Evolutionary conservation across 2,113 vertebrate genomes (phyloP), one percentile per base, ranked within the genome.

Genomic region (Hippoglossus stenolepis): DNA sequence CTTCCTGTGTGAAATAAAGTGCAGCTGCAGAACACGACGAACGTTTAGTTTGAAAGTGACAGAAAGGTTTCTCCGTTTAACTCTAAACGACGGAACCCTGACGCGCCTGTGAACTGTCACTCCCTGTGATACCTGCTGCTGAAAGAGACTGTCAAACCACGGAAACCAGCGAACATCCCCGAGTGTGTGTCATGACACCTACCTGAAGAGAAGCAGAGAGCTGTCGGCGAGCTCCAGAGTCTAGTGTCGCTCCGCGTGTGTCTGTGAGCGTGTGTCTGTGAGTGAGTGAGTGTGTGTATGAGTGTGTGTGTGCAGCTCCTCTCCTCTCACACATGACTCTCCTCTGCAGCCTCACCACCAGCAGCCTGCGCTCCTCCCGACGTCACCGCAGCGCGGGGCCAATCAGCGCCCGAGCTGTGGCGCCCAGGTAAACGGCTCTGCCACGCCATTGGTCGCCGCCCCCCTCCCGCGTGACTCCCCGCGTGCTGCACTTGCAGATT

Each of bases 381-480:
- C 87, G 90, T 90, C 85, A 88, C 56, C 35, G 0, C 5, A 56
- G 69, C 79, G 87, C 77, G 43, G 81, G 5, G 68, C 90, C 90
- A 91, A 93, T 90, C 83, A 75, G 0, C 8, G 68, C 2, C 0
- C 70, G 66, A 60, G 67, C 31, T 67, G 40, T 0, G 8, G 60
- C 65, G 24, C 53, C 23, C 87, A 91, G 89, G 90, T 91, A 59
- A 82, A 65, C 26, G 10, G 23, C 1, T 77, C 77, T 53, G 66
- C 13, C 0, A 1, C 21, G 0, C 60, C 0, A 75, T 77, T 61
- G 3, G 79, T 64, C 69, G 15, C 18, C 28, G 24, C 10, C 15
- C 13, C 13, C 28, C 28, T 10, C 11, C 15, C 65, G 21, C 57
- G 13, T 63, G 54, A 82, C 65, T 20, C 45, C 24, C 53, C 28